A percentile compares a stretch with the other conserved stretches of the same genome.
Conservation (phyloP, 2,888 invertebrate genomes). For the Crocallis elinguaria region DNA sequence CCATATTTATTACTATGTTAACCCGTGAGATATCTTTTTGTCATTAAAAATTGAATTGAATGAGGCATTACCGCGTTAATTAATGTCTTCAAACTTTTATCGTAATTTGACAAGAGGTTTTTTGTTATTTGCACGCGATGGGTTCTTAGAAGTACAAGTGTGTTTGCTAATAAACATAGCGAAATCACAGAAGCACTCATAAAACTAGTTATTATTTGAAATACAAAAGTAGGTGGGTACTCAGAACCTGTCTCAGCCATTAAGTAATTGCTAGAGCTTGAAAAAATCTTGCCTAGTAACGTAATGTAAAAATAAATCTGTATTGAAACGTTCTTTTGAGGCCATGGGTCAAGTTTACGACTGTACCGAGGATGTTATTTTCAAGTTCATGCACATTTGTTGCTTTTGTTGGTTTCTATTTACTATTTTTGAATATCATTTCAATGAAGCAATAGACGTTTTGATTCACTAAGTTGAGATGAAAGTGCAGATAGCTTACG, state of each 20-base stretch:
- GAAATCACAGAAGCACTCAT: slow-evolving; percentile 5
- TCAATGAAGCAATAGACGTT: neutral
- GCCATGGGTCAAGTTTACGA: slow-evolving; percentile 36
- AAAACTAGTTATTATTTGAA: slow-evolving; percentile 6
- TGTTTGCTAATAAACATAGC: slow-evolving; percentile 11
- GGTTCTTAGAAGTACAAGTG: slow-evolving; percentile 6
- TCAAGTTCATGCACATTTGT: slow-evolving; percentile 36
- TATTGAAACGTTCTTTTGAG: slow-evolving; percentile 22
- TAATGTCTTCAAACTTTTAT: slow-evolving; percentile 8
- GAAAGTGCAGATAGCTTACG: neutral
- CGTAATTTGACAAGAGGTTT: slow-evolving; percentile 11
- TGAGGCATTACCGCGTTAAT: slow-evolving; percentile 24
- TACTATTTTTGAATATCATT: slow-evolving; percentile 18
- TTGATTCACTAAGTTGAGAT: slow-evolving; percentile 3
- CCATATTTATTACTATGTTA: slow-evolving; percentile 18
- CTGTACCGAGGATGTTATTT: slow-evolving; percentile 30
- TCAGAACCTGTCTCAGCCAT: slow-evolving; percentile 11
- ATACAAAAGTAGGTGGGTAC: slow-evolving; percentile 1
- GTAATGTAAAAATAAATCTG: slow-evolving; percentile 19
- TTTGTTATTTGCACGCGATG: slow-evolving; percentile 19
- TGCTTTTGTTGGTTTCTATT: slow-evolving; percentile 23
- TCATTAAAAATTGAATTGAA: slow-evolving; percentile 19
- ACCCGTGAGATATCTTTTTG: slow-evolving; percentile 38
- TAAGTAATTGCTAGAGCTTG: slow-evolving; percentile 9
- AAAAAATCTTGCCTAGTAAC: slow-evolving; percentile 20